A percentile compares a stretch with the other conserved stretches of the same genome.
phyloP scores from a whole-genome alignment of 2,888 invertebrate genomes.

The Oligia latruncula region DNA sequence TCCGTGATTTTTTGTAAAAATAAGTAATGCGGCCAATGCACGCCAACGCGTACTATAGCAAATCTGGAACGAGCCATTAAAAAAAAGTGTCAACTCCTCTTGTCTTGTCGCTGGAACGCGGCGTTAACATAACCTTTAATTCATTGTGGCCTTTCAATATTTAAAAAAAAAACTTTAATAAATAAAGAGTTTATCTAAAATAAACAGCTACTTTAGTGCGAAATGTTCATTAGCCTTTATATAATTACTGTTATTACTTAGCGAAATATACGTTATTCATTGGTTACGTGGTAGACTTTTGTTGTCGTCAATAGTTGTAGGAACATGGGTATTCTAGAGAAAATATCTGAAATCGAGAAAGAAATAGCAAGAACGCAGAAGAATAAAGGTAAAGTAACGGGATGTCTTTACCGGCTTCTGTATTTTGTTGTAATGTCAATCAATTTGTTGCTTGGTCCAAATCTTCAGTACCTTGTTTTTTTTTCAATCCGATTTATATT shows the following conservation, averaged over 20 bases:
- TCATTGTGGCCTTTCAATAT: slow-evolving; percentile 49
- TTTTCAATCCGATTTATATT: slow-evolving; percentile 2
- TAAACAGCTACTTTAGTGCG: slow-evolving; percentile 30
- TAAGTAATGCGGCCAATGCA: background rate
- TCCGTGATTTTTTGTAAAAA: background rate
- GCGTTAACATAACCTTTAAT: slow-evolving; percentile 59
- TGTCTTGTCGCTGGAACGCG: slow-evolving; percentile 61
- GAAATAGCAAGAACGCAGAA: slow-evolving; percentile 99
- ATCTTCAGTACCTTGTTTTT: background rate
- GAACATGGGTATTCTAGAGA: slow-evolving; percentile 99
- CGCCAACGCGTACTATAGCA: background rate
- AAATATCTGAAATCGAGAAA: slow-evolving; percentile 99
- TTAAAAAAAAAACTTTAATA: slow-evolving; percentile 21
- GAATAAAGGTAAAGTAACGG: slow-evolving; percentile 95
- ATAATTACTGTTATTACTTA: slow-evolving; percentile 43
- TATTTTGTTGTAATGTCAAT: background rate
- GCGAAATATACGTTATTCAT: slow-evolving; percentile 52
- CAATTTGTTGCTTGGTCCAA: background rate
- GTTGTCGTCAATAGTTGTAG: slow-evolving; percentile 59
- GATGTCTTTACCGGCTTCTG: background rate
- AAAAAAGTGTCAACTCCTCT: background rate
- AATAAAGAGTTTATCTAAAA: slow-evolving; percentile 21
- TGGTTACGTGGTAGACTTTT: slow-evolving; percentile 72
- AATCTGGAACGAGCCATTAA: slow-evolving; percentile 12
- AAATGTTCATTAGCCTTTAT: slow-evolving; percentile 60